These are phyloP conservation scores for Drosophila barbarae DNA, from an alignment of 2,888 invertebrate species.

Conservation along the genomic window DNA sequence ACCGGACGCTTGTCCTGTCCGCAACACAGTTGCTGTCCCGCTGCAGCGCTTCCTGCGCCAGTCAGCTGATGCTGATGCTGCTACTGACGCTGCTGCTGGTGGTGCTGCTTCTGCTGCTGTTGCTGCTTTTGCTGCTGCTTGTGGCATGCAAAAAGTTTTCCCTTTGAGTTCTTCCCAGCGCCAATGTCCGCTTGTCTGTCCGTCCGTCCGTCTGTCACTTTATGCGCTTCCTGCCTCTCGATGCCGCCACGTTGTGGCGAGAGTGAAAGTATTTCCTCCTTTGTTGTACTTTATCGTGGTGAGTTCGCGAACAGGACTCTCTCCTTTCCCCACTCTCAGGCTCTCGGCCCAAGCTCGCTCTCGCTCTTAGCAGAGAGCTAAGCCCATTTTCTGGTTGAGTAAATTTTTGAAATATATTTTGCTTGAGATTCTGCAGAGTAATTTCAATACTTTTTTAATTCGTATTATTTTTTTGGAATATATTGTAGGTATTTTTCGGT, in stretches of 20 bases:
- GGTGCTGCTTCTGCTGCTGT: slow-evolving; percentile 28
- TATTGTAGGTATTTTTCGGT: not conserved
- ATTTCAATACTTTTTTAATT: slow-evolving; percentile 11
- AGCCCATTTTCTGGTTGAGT: slow-evolving; percentile 46
- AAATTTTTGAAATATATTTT: slow-evolving; percentile 29
- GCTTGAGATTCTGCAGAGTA: not conserved
- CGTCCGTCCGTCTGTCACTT: slow-evolving; percentile 62
- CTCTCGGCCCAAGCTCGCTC: slow-evolving; percentile 16
- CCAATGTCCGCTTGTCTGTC: slow-evolving; percentile 17
- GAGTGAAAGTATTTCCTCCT: slow-evolving; percentile 58
- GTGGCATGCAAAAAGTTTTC: slow-evolving; percentile 50
- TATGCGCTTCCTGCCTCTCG: slow-evolving; percentile 69
- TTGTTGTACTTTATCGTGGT: slow-evolving; percentile 51
- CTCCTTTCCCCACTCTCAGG: slow-evolving; percentile 28
- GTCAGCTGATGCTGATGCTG: slow-evolving; percentile 60
- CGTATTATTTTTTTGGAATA: not conserved
- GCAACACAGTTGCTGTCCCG: slow-evolving; percentile 37
- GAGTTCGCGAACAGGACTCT: slow-evolving; percentile 39
- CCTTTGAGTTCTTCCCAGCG: slow-evolving; percentile 24
- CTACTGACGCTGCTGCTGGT: slow-evolving; percentile 34
- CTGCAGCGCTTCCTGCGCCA: slow-evolving; percentile 66
- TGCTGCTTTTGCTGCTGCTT: slow-evolving; percentile 40
- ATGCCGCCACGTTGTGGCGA: slow-evolving; percentile 71
- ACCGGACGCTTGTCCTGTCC: slow-evolving; percentile 55
- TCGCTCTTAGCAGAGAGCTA: slow-evolving; percentile 30